phyloP scores from a whole-genome alignment of 1,140 invertebrate genomes.

The Tyrophagus putrescentiae region DNA sequence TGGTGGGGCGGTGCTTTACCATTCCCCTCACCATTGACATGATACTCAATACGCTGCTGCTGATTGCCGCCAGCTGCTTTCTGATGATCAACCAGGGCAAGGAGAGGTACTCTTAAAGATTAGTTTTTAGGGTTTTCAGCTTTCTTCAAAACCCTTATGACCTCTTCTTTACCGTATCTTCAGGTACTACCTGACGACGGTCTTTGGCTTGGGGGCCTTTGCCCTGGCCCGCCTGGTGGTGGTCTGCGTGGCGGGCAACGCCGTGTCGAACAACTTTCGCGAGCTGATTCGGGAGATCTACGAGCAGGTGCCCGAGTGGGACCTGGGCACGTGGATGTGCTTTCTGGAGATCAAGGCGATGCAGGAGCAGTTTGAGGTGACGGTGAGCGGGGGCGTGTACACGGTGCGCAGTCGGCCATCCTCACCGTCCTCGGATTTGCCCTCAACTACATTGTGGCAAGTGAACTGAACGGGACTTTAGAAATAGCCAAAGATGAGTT shows the following conservation, averaged over 20 bases:
- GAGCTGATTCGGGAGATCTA: background rate
- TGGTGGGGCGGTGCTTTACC: background rate
- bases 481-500: too few species aligned
- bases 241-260: background rate
- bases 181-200: background rate
- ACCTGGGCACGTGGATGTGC: background rate
- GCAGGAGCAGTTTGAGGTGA: background rate
- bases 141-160: too few species aligned
- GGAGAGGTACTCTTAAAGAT: background rate
- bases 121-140: too few species aligned
- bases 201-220: background rate
- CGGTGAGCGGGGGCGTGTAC: background rate
- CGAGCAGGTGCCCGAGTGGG: background rate
- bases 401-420: background rate
- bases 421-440: constrained; percentile 8
- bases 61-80: background rate
- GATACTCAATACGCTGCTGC: background rate
- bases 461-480: too few species aligned
- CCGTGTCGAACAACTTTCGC: background rate
- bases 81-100: background rate
- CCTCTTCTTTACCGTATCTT: too few species aligned
- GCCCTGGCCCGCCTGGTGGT: background rate
- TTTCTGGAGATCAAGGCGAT: constrained; percentile 7
- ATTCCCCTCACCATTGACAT: background rate
- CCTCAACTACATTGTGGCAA: constrained; percentile 5